Percentiles rank a stretch among this genome's conserved stretches.
Evolutionary conservation across 2,888 invertebrate species (phyloP).

Genomic region (Pseudolycoriella hygida): DNA sequence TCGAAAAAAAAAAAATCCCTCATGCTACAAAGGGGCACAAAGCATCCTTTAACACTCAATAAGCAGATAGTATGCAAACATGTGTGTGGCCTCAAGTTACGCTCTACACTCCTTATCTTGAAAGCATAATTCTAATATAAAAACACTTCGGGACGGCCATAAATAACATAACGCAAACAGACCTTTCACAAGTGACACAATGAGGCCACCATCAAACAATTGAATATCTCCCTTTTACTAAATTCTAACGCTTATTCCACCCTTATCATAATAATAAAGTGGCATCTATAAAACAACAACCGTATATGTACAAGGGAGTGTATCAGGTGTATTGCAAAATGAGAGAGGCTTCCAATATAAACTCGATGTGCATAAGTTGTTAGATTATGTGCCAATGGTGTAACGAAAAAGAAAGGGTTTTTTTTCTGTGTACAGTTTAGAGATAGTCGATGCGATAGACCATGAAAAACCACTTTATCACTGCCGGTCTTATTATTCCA

Average conservation of each 20-base stretch:
- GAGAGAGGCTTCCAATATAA: too few species aligned
- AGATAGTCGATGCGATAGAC: neutral
- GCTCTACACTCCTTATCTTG: too few species aligned
- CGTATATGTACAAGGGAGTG: neutral
- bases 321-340: neutral
- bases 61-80: too few species aligned
- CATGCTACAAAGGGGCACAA: too few species aligned
- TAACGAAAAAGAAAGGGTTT: neutral
- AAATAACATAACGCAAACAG: too few species aligned
- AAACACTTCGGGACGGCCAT: too few species aligned
- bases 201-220: neutral
- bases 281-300: neutral
- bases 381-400: too few species aligned
- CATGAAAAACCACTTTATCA: conserved; percentile 1
- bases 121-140: too few species aligned
- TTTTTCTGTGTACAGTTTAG: neutral
- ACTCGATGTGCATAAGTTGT: neutral
- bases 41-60: too few species aligned
- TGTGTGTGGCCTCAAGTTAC: too few species aligned
- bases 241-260: neutral
- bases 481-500: neutral
- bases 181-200: neutral
- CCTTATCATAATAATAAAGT: neutral
- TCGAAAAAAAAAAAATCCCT: too few species aligned
- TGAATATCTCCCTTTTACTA: neutral